A percentile compares a stretch with the other conserved stretches of the same genome.
Conservation (phyloP, 2,797 vertebrate species). For the Ceryle rudis region DNA sequence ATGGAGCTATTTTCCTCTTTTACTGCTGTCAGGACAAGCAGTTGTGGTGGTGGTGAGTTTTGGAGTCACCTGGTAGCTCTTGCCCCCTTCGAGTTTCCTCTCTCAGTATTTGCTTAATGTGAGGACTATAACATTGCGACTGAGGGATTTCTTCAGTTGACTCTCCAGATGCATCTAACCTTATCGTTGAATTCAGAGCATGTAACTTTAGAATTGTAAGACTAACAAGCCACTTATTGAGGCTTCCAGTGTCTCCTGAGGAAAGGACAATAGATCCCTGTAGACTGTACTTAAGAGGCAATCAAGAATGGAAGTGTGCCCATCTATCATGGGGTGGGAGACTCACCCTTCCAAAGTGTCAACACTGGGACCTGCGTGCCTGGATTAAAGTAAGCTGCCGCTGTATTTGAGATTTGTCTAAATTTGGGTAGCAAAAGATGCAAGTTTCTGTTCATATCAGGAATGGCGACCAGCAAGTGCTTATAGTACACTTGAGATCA, state of each 20-base stretch:
- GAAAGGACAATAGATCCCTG: not conserved
- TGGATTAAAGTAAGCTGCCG: not conserved
- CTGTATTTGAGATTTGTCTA: not conserved
- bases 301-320: not conserved
- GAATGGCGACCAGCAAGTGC: not conserved
- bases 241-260: not conserved
- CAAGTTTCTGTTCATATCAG: not conserved
- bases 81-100: not conserved
- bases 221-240: not conserved
- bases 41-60: not conserved
- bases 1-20: not conserved
- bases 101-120: not conserved
- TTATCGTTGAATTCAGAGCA: not conserved
- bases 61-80: not conserved
- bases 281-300: not conserved
- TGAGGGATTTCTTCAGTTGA: not conserved
- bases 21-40: not conserved
- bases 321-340: not conserved
- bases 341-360: rapidly evolving
- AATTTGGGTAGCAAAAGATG: not conserved
- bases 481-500: not conserved
- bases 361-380: rapidly evolving
- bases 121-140: not conserved
- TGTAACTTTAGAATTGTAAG: not conserved
- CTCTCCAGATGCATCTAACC: not conserved